These are phyloP conservation scores for Drosophila yooni DNA, from an alignment of 2,888 invertebrate species.

Conservation along the genomic window DNA sequence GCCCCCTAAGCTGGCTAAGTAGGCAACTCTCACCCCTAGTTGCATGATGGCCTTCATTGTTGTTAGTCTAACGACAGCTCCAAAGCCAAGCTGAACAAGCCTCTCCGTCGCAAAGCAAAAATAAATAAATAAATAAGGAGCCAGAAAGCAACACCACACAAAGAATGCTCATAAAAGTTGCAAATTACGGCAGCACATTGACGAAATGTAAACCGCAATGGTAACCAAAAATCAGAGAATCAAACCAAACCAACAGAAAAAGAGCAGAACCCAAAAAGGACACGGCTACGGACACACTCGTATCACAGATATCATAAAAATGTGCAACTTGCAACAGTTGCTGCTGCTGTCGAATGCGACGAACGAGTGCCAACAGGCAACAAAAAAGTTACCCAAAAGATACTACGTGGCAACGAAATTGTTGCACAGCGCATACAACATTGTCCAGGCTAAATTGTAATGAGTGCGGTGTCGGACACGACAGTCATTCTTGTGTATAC, in stretches of 20 bases:
- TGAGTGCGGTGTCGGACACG: conserved; percentile 19
- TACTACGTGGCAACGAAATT: conserved; percentile 18
- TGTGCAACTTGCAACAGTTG: conserved; percentile 58
- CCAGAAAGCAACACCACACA: neutral
- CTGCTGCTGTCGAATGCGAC: conserved; percentile 20
- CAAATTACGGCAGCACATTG: conserved; percentile 58
- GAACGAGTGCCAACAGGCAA: conserved; percentile 41
- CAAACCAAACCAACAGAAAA: neutral
- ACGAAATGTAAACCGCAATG: conserved; percentile 50
- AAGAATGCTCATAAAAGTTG: conserved; percentile 61
- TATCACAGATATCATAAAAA: conserved; percentile 57
- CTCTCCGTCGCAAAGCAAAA: neutral
- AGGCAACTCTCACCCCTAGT: conserved; percentile 20
- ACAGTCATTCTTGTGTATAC: neutral
- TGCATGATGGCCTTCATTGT: conserved; percentile 35
- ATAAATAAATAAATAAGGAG: conserved; percentile 1
- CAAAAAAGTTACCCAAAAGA: conserved; percentile 25
- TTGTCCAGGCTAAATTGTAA: conserved; percentile 14
- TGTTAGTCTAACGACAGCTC: conserved; percentile 43
- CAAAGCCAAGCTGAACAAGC: conserved; percentile 34
- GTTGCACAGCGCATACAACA: conserved; percentile 28
- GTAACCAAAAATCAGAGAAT: neutral
- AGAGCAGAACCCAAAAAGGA: neutral
- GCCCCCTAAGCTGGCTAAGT: conserved; percentile 52
- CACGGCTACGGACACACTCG: conserved; percentile 29